phyloP scores from a whole-genome alignment of 2,888 invertebrate genomes.

The Stenodera caucasica region DNA sequence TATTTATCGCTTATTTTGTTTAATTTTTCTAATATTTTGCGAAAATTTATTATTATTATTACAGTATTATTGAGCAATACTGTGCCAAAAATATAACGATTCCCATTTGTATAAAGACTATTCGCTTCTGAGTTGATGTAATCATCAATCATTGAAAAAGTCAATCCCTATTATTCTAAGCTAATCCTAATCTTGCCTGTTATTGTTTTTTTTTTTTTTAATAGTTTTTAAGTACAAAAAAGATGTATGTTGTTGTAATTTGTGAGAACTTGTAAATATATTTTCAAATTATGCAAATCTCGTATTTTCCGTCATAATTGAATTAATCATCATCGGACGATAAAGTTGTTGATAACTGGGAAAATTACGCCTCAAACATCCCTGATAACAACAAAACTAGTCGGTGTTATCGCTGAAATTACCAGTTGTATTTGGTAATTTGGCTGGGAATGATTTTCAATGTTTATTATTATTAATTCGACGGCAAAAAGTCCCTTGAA shows the following conservation, averaged over 20 bases:
- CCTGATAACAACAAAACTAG: background rate
- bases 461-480: no score
- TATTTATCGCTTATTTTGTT: slow-evolving; percentile 21
- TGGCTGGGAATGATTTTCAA: background rate
- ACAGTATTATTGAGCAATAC: slow-evolving; percentile 49
- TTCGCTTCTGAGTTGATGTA: slow-evolving; percentile 49
- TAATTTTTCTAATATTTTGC: slow-evolving; percentile 26
- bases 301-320: no score
- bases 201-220: slow-evolving; percentile 53
- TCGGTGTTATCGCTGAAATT: slow-evolving; percentile 17
- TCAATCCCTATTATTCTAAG: slow-evolving; percentile 48
- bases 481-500: slow-evolving; percentile 35
- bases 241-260: slow-evolving; percentile 56
- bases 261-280: slow-evolving; percentile 56
- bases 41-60: slow-evolving; percentile 12
- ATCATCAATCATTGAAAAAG: slow-evolving; percentile 34
- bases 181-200: slow-evolving; percentile 57
- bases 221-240: slow-evolving; percentile 55
- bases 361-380: background rate
- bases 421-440: slow-evolving; percentile 9
- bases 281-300: slow-evolving; percentile 49
- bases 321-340: no score
- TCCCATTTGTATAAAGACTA: slow-evolving; percentile 43
- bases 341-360: no score
- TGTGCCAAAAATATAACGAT: slow-evolving; percentile 47